phyloP scores from a whole-genome alignment of 2,888 invertebrate species.

The Gibbula magus region DNA sequence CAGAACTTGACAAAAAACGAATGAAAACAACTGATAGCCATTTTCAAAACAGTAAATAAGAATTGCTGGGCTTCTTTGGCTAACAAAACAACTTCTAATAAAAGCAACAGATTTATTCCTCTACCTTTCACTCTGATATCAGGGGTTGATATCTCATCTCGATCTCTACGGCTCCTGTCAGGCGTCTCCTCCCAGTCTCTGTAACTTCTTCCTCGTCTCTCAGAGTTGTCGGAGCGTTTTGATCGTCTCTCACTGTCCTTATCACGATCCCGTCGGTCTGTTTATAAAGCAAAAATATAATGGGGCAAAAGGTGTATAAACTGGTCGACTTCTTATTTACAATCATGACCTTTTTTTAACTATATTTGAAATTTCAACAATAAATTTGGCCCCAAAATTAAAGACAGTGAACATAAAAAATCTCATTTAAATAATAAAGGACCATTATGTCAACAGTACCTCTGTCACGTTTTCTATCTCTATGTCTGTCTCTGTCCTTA shows the following conservation, averaged over 20 bases:
- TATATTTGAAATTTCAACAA: no score
- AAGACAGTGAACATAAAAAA: no score
- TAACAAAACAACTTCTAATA: no score
- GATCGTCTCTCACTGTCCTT: conserved; percentile 52
- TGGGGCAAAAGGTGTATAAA: neutral
- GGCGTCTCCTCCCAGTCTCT: conserved; percentile 74
- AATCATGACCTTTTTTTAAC: no score
- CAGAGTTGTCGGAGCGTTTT: conserved; percentile 43
- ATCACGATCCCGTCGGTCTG: conserved; percentile 25
- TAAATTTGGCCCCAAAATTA: no score
- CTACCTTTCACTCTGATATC: conserved; percentile 79
- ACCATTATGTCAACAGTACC: conserved; percentile 28
- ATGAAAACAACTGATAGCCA: neutral
- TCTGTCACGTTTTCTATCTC: conserved; percentile 66
- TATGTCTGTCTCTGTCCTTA: conserved; percentile 79
- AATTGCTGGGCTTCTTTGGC: no score
- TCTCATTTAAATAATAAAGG: no score
- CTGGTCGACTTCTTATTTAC: neutral
- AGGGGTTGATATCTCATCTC: conserved; percentile 89
- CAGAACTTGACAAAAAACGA: no score
- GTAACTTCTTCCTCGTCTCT: conserved; percentile 50
- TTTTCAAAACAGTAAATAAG: neutral
- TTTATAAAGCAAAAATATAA: neutral
- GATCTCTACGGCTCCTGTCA: conserved; percentile 78
- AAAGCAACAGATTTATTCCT: neutral